Evolutionary conservation across 2,797 vertebrate species (phyloP).

Genomic region (Poecile montanus): DNA sequence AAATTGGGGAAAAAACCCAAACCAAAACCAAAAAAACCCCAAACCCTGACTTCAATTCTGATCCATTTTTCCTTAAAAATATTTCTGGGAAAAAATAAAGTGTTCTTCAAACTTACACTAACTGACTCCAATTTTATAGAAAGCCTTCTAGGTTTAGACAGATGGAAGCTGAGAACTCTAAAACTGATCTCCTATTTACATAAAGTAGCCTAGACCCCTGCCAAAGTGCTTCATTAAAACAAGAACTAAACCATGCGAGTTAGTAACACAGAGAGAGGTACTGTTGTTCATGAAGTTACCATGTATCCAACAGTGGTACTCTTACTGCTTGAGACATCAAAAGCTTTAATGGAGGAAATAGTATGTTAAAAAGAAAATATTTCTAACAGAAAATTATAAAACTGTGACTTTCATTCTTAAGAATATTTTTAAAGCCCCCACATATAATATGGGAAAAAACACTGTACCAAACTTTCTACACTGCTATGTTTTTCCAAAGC

Average conservation of each 20-base stretch:
- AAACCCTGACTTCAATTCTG: background rate
- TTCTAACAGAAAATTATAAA: background rate
- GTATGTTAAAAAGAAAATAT: background rate
- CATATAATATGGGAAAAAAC: background rate
- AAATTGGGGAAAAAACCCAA: background rate
- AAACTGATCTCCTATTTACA: background rate
- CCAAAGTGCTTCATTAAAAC: constrained; percentile 3
- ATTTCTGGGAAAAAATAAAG: background rate
- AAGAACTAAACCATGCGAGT: background rate
- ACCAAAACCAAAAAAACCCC: background rate
- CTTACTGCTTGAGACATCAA: background rate
- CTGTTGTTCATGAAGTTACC: background rate
- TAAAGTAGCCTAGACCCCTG: background rate
- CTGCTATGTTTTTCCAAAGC: background rate
- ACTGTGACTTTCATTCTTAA: background rate
- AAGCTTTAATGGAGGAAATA: background rate
- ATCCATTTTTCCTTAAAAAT: background rate
- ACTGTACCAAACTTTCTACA: background rate
- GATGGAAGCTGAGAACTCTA: background rate
- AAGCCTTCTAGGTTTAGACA: background rate
- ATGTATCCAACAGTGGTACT: background rate
- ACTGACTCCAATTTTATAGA: background rate
- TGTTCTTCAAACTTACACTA: background rate
- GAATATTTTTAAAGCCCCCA: background rate
- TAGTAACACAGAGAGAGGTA: background rate